Evolutionary conservation across 1,140 invertebrate genomes (phyloP).

Genomic region (Zaprionus nigranus): DNA sequence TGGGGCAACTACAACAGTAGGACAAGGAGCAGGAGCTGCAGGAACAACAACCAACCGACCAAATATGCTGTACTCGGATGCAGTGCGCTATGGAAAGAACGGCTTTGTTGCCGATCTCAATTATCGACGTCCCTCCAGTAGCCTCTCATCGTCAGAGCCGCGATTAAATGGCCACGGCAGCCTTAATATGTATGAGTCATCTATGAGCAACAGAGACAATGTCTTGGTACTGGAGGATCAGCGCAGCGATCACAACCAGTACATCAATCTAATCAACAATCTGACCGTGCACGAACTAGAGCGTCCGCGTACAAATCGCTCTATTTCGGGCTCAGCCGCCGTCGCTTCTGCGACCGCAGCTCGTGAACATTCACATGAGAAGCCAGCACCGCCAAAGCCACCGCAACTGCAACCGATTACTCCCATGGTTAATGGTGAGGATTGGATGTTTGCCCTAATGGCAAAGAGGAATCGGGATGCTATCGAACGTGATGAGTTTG

Average conservation of each 20-base stretch:
- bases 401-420: conserved; percentile 17
- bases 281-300: conserved; percentile 31
- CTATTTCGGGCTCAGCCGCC: background rate
- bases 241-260: conserved; percentile 54
- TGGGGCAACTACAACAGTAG: background rate
- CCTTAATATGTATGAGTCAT: conserved; percentile 7
- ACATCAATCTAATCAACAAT: conserved; percentile 47
- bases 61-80: conserved; percentile 55
- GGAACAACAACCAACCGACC: conserved; percentile 10
- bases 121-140: conserved; percentile 36
- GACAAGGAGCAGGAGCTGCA: background rate
- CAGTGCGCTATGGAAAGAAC: conserved; percentile 58
- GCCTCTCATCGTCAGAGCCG: conserved; percentile 26
- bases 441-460: conserved; percentile 20
- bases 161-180: conserved; percentile 36
- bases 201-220: conserved; percentile 16
- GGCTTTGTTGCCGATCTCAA: conserved; percentile 37
- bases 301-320: background rate
- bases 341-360: background rate
- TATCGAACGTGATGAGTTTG: conserved; percentile 15
- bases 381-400: background rate
- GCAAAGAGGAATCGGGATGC: background rate
- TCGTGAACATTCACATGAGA: background rate
- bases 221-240: conserved; percentile 40
- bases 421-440: background rate